A percentile compares a stretch with the other conserved stretches of the same genome.
These are phyloP conservation scores for Lithophane semibrunnea DNA, from an alignment of 2,888 invertebrate genomes.

Conservation along the genomic window DNA sequence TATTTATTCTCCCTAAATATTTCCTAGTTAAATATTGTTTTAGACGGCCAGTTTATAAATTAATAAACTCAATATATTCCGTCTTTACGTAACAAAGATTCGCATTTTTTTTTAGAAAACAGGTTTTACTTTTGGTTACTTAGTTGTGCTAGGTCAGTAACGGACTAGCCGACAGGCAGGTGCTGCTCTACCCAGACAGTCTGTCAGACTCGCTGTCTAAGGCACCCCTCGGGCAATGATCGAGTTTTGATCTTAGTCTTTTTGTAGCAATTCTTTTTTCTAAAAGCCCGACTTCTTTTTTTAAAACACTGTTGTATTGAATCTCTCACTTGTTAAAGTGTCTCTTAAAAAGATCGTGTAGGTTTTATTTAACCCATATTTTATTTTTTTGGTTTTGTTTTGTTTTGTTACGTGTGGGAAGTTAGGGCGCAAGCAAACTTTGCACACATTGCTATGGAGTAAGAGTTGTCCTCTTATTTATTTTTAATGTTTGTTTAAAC, in stretches of 20 bases:
- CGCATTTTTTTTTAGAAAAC: slow-evolving; percentile 48
- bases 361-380: slow-evolving; percentile 1
- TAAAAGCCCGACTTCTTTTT: slow-evolving; percentile 16
- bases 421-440: neutral
- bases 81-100: neutral
- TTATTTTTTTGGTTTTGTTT: neutral
- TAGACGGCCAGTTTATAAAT: neutral
- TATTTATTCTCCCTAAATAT: neutral
- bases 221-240: slow-evolving; percentile 47
- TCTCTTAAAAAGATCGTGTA: slow-evolving; percentile 1
- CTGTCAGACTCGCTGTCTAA: slow-evolving; percentile 27
- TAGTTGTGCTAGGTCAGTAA: slow-evolving; percentile 62
- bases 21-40: no score
- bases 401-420: slow-evolving; percentile 14
- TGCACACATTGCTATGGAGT: neutral
- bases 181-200: slow-evolving; percentile 36
- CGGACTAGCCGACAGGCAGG: slow-evolving; percentile 49
- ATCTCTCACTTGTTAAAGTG: neutral
- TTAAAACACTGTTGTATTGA: neutral
- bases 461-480: neutral
- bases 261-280: slow-evolving; percentile 36
- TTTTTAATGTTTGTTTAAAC: neutral
- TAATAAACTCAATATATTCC: neutral
- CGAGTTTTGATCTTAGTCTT: slow-evolving; percentile 44
- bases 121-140: slow-evolving; percentile 48